Base-by-base conservation (phyloP, 2,113 vertebrate species). In the Alethe diademata region DNA sequence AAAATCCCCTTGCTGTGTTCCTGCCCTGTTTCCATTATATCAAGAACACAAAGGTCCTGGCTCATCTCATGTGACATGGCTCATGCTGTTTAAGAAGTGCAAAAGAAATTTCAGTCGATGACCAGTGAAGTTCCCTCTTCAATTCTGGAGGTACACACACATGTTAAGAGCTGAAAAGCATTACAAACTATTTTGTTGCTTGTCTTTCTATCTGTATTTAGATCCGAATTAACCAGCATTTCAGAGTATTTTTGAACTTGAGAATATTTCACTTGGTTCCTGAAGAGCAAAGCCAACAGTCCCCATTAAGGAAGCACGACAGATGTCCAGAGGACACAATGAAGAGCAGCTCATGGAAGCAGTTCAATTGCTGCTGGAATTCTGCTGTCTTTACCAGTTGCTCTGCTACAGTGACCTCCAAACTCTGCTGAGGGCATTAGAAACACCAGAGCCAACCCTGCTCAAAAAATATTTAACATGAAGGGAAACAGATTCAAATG, bases 401-500 rank as follows among this genome's bases (percentile, higher is more conserved):
- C 82, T 82, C 62, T 95, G 88, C 81, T 83, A 60, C 62, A 65
- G 40, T 94, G 95, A 96, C 96, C 96, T 96, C 94, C 93, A 96
- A 90, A 92, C 79, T 74, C 72, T 45, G 60, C 50, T 78, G 72
- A 96, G 91, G 92, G 70, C 88, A 66, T 94, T 88, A 80, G 66
- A 94, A 96, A 82, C 74, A 92, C 79, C 40, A 60, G 84, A 80
- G 86, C 84, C 95, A 97, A 19, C 16, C 74, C 70, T 48, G 64
- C 73, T 93, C 38, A 74, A 88, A 96, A 71, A 92, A 62, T 82
- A 94, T 89, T 95, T 96, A 87, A 94, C 74, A 51, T 87, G 76
- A 96, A 96, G 66, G 72, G 76, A 96, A 97, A 78, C 82, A 95
- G 94, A 95, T 96, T 97, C 86, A 90, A 95, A 95, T 82, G 66